These are phyloP conservation scores for Percopsis omiscomaycus DNA, from an alignment of 2,797 vertebrate species.

Conservation along the genomic window DNA sequence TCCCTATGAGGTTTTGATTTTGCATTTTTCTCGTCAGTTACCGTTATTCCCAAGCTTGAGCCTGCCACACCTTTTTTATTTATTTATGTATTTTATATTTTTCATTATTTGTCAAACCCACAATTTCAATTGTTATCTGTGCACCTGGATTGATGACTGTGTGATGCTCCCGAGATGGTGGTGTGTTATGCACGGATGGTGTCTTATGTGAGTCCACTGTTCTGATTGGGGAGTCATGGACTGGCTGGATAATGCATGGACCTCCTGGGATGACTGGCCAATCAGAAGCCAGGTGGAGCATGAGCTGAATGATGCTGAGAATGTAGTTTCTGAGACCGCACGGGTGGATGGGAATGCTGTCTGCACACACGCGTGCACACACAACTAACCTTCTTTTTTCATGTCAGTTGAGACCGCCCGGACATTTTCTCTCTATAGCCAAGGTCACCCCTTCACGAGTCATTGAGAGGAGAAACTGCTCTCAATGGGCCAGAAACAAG, in stretches of 20 bases:
- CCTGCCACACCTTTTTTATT: constrained; percentile 1
- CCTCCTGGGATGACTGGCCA: constrained; percentile 28
- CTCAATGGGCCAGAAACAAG: constrained; percentile 18
- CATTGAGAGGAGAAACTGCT: constrained; percentile 11
- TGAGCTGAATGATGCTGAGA: constrained; percentile 35
- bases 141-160: constrained; percentile 14
- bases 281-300: constrained; percentile 53
- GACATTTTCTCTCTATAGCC: background rate
- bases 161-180: constrained; percentile 14
- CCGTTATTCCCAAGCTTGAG: constrained; percentile 7
- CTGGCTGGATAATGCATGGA: constrained; percentile 43
- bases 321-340: constrained; percentile 8
- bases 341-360: background rate
- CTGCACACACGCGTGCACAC: background rate
- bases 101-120: constrained; percentile 12
- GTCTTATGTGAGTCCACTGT: constrained; percentile 27
- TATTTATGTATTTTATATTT: background rate
- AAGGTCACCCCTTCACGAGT: constrained; percentile 5
- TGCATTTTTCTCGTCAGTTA: constrained; percentile 8
- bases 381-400: background rate
- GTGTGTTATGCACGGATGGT: constrained; percentile 49
- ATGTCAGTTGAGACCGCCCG: background rate
- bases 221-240: constrained; percentile 16
- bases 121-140: background rate
- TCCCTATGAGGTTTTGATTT: background rate